phyloP scores from a whole-genome alignment of 2,888 invertebrate species.

The Unio pictorum region DNA sequence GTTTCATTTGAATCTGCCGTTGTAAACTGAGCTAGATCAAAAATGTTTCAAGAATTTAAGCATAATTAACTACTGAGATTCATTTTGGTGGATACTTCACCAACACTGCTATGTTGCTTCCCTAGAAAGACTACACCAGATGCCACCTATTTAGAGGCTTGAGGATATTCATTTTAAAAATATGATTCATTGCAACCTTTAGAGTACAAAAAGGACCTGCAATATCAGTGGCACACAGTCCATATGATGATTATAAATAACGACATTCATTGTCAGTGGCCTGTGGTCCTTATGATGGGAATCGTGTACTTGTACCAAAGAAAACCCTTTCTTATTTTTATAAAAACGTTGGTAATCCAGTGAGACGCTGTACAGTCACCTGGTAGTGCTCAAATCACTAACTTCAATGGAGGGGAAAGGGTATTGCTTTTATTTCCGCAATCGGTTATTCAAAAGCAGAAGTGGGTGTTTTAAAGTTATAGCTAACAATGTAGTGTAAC shows the following conservation, averaged over 20 bases:
- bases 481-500: too few species aligned
- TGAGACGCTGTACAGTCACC: too few species aligned
- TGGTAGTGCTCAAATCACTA: too few species aligned
- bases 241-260: too few species aligned
- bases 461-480: too few species aligned
- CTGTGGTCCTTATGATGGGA: constrained; percentile 17
- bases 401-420: too few species aligned
- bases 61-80: constrained; percentile 4
- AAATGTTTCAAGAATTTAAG: constrained; percentile 4
- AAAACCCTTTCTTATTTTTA: not conserved
- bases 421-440: too few species aligned
- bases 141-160: constrained; percentile 7
- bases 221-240: constrained; percentile 1
- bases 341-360: not conserved
- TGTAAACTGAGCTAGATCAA: constrained; percentile 1
- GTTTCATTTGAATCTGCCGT: not conserved
- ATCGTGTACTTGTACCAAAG: constrained; percentile 15
- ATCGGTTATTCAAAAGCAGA: too few species aligned
- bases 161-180: constrained; percentile 9
- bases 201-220: constrained; percentile 13
- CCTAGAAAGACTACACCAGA: constrained; percentile 7
- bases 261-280: too few species aligned
- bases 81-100: constrained; percentile 12
- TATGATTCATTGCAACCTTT: constrained; percentile 9
- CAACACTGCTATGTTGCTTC: constrained; percentile 1